Base-by-base conservation (phyloP, 2,113 vertebrate species). In the Bettongia penicillata region DNA sequence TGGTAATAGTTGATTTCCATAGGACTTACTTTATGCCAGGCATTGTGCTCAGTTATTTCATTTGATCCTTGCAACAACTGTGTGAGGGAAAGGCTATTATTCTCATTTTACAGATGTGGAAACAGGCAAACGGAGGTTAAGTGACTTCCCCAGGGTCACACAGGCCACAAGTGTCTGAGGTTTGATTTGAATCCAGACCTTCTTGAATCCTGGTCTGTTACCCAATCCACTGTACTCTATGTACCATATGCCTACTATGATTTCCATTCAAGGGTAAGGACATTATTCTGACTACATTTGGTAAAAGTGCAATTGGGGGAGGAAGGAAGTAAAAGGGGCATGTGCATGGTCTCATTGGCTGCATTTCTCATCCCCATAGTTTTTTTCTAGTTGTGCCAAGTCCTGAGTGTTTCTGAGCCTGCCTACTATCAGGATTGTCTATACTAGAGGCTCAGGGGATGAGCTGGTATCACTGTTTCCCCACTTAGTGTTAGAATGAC, bases 21-120 rank as follows among this genome's bases (percentile, higher is more conserved):
- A 43, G 11, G 49, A 93, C 93, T 94, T 90, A 61, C 43, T 53
- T 0, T n/a, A 28, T 47, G 22, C 28, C 37, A 10, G 0, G 28
- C 31, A 91, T 6, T 90, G 77, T 61, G n/a, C 3, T 84, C 90
- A 93, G 49, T 51, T 49, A 53, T 91, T 50, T 94, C 51, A 57
- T 31, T 51, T 94, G 43, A 50, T 91, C 37, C 93, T 93, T 23
- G 77, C 53, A 68, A 93, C 92, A 96, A 49, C 25, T 51, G 0
- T 8, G 51, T 25, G 68, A 89, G 43, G 24, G n/a, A 90, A 26
- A 26, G 95, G 84, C 51, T 37, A 89, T 57, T 53, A 51, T n/a
- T 48, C 47, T 55, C 61, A 92, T 93, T 93, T 95, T 92, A 43
- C 8, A 50, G 24, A 43, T 93, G 28, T 89, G 52, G 26, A 91